These are phyloP conservation scores for Zaprionus davidi DNA, from an alignment of 1,140 invertebrate species.

Conservation along the genomic window DNA sequence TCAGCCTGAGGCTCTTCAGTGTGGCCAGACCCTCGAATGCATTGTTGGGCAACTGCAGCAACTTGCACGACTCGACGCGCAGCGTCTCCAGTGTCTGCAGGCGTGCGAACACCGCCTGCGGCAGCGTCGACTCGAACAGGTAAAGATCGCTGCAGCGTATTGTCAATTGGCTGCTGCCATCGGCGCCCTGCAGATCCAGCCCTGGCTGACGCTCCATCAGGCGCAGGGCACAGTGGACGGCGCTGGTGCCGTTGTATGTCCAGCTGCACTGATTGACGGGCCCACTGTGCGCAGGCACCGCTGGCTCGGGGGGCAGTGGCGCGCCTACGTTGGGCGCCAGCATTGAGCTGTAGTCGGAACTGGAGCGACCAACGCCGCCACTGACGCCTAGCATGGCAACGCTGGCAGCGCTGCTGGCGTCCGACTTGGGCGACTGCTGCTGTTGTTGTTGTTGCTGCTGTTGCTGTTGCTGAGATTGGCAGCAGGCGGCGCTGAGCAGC, in stretches of 20 bases:
- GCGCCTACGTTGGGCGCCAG: constrained; percentile 33
- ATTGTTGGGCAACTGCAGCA: constrained; percentile 90
- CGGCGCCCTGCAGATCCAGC: constrained; percentile 87
- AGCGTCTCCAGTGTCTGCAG: constrained; percentile 90
- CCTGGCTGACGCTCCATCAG: constrained; percentile 88
- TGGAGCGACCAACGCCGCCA: constrained; percentile 58
- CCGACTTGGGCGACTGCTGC: constrained; percentile 37
- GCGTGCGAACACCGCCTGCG: constrained; percentile 89
- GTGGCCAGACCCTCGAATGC: constrained; percentile 91
- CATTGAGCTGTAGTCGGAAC: constrained; percentile 57
- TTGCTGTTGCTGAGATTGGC: constrained; percentile 16
- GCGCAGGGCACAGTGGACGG: constrained; percentile 88
- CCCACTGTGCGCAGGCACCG: constrained; percentile 44
- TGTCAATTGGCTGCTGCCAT: constrained; percentile 88
- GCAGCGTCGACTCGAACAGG: constrained; percentile 91
- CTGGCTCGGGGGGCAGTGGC: constrained; percentile 17
- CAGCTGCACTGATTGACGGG: constrained; percentile 85
- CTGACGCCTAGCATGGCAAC: constrained; percentile 60
- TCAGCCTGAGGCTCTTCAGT: constrained; percentile 90
- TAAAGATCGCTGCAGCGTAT: constrained; percentile 91
- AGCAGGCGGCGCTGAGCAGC: constrained; percentile 31
- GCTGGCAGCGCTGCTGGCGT: constrained; percentile 47
- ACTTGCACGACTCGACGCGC: constrained; percentile 91
- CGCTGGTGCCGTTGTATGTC: constrained; percentile 87
- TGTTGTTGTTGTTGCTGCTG: not conserved